A percentile compares a stretch with the other conserved stretches of the same genome.
Conservation (phyloP, 1,140 invertebrate genomes). For the Nasonia giraulti region DNA sequence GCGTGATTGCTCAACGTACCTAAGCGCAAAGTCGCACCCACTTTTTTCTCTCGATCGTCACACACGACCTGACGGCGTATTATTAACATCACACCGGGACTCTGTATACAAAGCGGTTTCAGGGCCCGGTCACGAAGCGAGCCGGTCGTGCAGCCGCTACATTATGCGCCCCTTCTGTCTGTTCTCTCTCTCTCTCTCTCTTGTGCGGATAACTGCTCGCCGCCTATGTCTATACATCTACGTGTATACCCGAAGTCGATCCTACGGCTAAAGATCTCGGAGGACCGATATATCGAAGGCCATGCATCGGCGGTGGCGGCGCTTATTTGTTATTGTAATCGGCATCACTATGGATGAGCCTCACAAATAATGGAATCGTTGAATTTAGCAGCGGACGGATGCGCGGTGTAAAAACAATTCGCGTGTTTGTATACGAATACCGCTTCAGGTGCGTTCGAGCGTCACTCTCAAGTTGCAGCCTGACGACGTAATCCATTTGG, state of each 20-base stretch:
- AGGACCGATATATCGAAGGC: constrained; percentile 57
- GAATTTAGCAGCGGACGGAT: constrained; percentile 59
- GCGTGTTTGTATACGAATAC: constrained; percentile 26
- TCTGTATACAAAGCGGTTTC: constrained; percentile 25
- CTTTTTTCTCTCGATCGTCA: background rate
- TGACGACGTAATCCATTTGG: background rate
- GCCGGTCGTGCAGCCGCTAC: constrained; percentile 52
- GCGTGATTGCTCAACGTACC: background rate
- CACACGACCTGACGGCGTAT: too few relatives aligned
- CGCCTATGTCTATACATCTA: background rate
- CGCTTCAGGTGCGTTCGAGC: background rate
- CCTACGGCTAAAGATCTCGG: constrained; percentile 54
- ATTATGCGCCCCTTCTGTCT: background rate
- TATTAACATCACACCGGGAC: background rate
- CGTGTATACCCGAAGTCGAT: background rate
- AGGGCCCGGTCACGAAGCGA: constrained; percentile 48
- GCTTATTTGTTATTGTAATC: constrained; percentile 72
- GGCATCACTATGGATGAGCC: constrained; percentile 71
- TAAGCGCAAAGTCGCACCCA: background rate
- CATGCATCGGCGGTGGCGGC: constrained; percentile 52
- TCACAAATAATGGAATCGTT: constrained; percentile 64
- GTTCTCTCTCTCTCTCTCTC: background rate
- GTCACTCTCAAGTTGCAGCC: constrained; percentile 14
- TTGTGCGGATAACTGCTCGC: background rate
- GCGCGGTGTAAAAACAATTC: constrained; percentile 54